These are phyloP conservation scores for Electrophaes corylata DNA, from an alignment of 2,888 invertebrate species.

Conservation along the genomic window DNA sequence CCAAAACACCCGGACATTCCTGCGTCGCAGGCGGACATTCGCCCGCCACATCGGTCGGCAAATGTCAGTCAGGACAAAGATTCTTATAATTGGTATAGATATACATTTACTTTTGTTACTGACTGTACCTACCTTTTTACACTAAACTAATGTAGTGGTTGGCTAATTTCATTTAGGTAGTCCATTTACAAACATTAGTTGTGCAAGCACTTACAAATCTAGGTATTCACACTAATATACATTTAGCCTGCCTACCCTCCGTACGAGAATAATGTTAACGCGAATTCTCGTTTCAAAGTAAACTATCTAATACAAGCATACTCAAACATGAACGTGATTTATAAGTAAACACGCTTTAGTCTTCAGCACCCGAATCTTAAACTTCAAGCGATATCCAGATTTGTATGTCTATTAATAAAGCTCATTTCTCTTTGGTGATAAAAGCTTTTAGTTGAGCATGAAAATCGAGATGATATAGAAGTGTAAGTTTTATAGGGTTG, in stretches of 20 bases:
- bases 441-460: constrained; percentile 10
- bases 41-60: too few species aligned
- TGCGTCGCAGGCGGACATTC: too few species aligned
- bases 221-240: constrained; percentile 43
- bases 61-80: too few species aligned
- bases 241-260: constrained; percentile 63
- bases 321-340: constrained; percentile 81
- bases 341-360: constrained; percentile 75
- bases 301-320: constrained; percentile 79
- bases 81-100: too few species aligned
- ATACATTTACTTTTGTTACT: background rate
- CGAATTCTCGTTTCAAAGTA: constrained; percentile 70
- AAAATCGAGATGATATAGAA: constrained; percentile 8
- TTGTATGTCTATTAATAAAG: constrained; percentile 46
- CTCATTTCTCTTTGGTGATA: constrained; percentile 38
- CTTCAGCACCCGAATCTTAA: constrained; percentile 60
- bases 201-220: constrained; percentile 19
- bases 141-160: too few species aligned
- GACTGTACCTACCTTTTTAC: background rate
- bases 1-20: too few species aligned
- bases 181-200: constrained; percentile 30
- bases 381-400: constrained; percentile 48
- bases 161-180: constrained; percentile 16
- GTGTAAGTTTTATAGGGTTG: constrained; percentile 3
- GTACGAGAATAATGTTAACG: constrained; percentile 68